Percentiles rank a stretch among this genome's conserved stretches.
Evolutionary conservation across 2,888 invertebrate genomes (phyloP).

Genomic region (Eupithecia inturbata): DNA sequence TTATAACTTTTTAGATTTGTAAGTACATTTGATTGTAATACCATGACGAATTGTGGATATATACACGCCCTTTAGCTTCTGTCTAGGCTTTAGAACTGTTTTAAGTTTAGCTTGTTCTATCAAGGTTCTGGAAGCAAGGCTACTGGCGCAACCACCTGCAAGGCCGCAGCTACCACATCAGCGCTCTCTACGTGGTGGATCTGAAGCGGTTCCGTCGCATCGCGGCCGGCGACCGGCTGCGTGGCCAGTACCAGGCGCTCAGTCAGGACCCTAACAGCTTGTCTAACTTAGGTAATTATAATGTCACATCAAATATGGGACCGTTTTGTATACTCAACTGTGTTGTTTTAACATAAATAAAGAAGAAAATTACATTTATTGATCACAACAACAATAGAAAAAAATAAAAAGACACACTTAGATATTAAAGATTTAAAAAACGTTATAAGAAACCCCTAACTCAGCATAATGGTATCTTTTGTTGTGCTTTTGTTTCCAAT

Average conservation of each 20-base stretch:
- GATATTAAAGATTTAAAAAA: no score
- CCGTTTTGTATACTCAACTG: no score
- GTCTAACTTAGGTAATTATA: constrained; percentile 92
- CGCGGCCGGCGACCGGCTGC: constrained; percentile 98
- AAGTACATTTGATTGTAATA: no score
- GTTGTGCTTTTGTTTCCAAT: neutral
- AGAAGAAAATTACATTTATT: no score
- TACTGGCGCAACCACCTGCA: constrained; percentile 99
- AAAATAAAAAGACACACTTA: no score
- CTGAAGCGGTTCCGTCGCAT: constrained; percentile 97
- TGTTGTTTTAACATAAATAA: no score
- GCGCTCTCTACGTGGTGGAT: constrained; percentile 99
- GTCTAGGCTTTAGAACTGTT: neutral
- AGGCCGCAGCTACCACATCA: constrained; percentile 96
- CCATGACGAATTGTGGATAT: no score
- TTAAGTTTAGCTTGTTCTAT: neutral
- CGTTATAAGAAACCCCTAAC: no score
- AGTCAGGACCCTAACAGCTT: constrained; percentile 99
- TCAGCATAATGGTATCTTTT: neutral
- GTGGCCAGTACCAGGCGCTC: constrained; percentile 99
- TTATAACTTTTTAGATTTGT: neutral
- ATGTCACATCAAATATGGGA: neutral
- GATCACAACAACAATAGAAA: no score
- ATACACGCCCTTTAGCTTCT: neutral
- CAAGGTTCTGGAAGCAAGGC: constrained; percentile 99